Evolutionary conservation across 2,113 vertebrate species (phyloP).

Genomic region (Menidia beryllina): DNA sequence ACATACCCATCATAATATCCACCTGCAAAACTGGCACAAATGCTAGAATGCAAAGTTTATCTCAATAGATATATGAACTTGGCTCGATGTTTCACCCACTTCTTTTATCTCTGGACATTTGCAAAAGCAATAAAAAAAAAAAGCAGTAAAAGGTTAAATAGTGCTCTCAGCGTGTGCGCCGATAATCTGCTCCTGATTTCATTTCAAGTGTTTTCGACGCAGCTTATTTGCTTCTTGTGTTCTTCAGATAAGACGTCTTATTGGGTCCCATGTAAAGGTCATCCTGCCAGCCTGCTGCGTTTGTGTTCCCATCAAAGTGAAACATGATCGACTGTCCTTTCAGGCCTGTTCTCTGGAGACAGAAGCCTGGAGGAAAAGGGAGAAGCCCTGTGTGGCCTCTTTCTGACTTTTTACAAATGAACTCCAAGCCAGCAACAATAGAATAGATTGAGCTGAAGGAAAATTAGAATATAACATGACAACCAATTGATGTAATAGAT

Average conservation of each 20-base stretch:
- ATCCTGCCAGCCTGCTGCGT: constrained; percentile 4
- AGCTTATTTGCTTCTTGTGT: not conserved
- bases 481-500: no score
- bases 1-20: constrained; percentile 12
- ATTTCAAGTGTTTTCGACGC: not conserved
- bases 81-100: not conserved
- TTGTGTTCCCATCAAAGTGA: constrained; percentile 42
- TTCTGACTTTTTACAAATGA: no score
- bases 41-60: no score
- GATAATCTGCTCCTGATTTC: not conserved
- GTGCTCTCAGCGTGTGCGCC: no score
- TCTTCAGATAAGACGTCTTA: not conserved
- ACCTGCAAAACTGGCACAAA: constrained; percentile 20
- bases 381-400: not conserved
- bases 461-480: no score
- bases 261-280: constrained; percentile 25
- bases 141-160: no score
- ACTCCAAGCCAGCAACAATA: no score
- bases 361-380: not conserved
- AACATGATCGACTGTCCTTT: constrained; percentile 49
- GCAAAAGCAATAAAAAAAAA: no score
- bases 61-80: no score
- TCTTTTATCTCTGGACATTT: not conserved
- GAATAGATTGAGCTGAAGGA: no score
- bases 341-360: not conserved